Evolutionary conservation across 1,140 invertebrate species (phyloP).

Genomic region (Nephotettix cincticeps): DNA sequence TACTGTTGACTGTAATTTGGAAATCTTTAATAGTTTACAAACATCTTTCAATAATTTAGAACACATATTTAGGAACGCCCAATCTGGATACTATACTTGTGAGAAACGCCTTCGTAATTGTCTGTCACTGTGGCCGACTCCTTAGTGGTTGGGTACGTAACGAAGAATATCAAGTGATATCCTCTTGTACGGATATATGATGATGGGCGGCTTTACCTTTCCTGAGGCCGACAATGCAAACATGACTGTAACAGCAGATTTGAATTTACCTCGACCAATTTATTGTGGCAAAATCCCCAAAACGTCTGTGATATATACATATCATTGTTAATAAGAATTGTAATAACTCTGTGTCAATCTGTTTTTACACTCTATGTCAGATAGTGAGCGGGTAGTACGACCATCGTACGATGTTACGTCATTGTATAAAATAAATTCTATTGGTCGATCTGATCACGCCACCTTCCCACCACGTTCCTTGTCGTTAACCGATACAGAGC

Average conservation of each 20-base stretch:
- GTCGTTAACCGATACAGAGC: too few relatives aligned
- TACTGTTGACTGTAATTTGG: constrained; percentile 20
- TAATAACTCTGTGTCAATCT: too few relatives aligned
- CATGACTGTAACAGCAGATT: neutral
- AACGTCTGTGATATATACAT: too few relatives aligned
- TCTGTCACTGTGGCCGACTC: constrained; percentile 39
- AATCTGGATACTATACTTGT: constrained; percentile 36
- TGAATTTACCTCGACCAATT: neutral
- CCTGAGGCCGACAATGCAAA: neutral
- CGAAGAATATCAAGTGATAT: constrained; percentile 26
- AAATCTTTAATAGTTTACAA: constrained; percentile 23
- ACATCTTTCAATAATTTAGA: constrained; percentile 28
- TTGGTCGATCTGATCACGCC: too few relatives aligned
- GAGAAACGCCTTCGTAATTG: constrained; percentile 35
- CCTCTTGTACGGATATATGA: constrained; percentile 25
- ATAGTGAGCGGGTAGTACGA: too few relatives aligned
- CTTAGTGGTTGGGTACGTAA: constrained; percentile 35
- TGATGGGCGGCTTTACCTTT: too few relatives aligned
- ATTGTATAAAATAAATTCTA: too few relatives aligned
- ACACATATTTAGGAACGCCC: constrained; percentile 36
- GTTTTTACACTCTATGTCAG: too few relatives aligned
- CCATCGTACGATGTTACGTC: too few relatives aligned
- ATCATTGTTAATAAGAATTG: neutral
- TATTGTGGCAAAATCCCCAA: too few relatives aligned
- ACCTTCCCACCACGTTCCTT: too few relatives aligned